Conservation (phyloP, 2,797 vertebrate genomes). For the Takifugu rubripes region DNA sequence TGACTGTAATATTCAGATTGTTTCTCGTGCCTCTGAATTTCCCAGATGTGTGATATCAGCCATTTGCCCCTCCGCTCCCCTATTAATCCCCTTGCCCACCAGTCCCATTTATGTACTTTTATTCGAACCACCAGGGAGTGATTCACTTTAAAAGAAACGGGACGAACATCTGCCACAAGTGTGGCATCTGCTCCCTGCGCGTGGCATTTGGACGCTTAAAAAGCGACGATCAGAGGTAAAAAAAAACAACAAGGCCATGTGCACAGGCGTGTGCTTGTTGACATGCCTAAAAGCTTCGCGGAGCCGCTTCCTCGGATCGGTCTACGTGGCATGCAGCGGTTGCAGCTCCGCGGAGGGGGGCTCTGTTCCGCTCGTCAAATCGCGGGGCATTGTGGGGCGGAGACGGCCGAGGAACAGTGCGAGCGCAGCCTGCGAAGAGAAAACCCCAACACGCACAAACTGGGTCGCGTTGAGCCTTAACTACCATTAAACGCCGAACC, state of each 20-base stretch:
- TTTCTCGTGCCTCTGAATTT: too few species aligned
- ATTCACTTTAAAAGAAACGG: too few species aligned
- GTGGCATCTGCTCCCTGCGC: neutral
- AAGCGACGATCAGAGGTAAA: neutral
- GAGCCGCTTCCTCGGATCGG: conserved; percentile 33
- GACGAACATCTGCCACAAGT: conserved; percentile 2
- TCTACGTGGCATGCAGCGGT: conserved; percentile 77
- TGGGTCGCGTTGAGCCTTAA: conserved; percentile 30
- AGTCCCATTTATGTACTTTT: too few species aligned
- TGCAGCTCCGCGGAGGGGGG: conserved; percentile 55
- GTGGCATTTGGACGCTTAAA: neutral
- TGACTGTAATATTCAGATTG: too few species aligned
- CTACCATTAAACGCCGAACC: conserved; percentile 8
- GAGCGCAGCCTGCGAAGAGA: conserved; percentile 14
- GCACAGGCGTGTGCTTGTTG: conserved; percentile 3
- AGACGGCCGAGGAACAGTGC: conserved; percentile 35
- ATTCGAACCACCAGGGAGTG: too few species aligned
- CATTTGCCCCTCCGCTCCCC: too few species aligned
- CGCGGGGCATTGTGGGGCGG: conserved; percentile 82
- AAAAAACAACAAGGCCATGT: neutral
- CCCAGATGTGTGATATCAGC: too few species aligned
- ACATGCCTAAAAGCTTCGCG: neutral
- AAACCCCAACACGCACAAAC: conserved; percentile 3
- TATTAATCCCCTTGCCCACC: too few species aligned
- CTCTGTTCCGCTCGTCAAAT: conserved; percentile 40